Percentiles rank a stretch among this genome's conserved stretches.
Conservation (phyloP, 2,888 invertebrate genomes). For the Iphiclides podalirius region DNA sequence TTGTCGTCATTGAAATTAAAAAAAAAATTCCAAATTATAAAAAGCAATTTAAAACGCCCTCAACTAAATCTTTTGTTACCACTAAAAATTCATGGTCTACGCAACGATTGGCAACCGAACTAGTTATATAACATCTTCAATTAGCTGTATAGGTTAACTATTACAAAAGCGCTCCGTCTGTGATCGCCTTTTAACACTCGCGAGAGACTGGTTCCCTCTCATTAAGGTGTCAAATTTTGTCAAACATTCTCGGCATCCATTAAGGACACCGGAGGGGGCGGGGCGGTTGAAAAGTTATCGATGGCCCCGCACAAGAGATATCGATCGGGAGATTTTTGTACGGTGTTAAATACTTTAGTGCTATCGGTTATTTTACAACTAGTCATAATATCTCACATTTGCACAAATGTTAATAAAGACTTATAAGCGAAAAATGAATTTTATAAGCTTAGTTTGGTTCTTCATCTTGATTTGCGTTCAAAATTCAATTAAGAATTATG, state of each 20-base stretch:
- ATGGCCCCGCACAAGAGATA: slow-evolving; percentile 30
- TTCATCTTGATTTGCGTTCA: too few relatives aligned
- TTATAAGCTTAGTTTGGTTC: too few relatives aligned
- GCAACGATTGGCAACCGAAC: neutral
- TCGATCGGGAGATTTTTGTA: slow-evolving; percentile 13
- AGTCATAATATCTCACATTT: too few relatives aligned
- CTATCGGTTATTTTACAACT: neutral
- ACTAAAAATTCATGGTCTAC: too few relatives aligned
- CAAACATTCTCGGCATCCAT: slow-evolving; percentile 62
- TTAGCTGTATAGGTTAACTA: slow-evolving; percentile 7
- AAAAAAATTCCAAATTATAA: too few relatives aligned
- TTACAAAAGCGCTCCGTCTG: slow-evolving; percentile 7
- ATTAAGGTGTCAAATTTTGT: slow-evolving; percentile 72
- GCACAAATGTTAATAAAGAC: too few relatives aligned
- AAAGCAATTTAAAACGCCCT: too few relatives aligned
- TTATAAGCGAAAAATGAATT: too few relatives aligned
- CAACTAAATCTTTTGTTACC: too few relatives aligned
- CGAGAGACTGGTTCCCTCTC: slow-evolving; percentile 40
- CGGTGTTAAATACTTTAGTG: neutral
- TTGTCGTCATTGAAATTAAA: too few relatives aligned
- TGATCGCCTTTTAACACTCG: slow-evolving; percentile 21
- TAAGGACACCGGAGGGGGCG: slow-evolving; percentile 55
- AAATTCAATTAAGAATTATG: too few relatives aligned
- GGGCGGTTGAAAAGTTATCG: slow-evolving; percentile 49
- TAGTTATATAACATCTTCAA: neutral